phyloP scores from a whole-genome alignment of 2,888 invertebrate genomes.

The Eupithecia subumbrata region DNA sequence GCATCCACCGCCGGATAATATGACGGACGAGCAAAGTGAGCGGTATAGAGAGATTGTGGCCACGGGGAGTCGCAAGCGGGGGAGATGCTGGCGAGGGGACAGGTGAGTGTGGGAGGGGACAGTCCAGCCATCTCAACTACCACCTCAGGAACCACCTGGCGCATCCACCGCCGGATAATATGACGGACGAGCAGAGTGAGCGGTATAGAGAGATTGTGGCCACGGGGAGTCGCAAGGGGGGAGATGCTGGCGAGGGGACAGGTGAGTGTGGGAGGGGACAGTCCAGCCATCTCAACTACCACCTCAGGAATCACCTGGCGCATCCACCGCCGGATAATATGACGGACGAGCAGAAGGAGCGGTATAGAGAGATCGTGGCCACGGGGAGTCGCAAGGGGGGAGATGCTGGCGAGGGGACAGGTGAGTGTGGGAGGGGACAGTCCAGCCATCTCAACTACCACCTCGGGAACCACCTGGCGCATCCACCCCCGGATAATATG shows the following conservation, averaged over 20 bases:
- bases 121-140: slow-evolving; percentile 75
- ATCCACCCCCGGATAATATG: slow-evolving; percentile 44
- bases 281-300: not conserved
- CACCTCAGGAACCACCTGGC: slow-evolving; percentile 71
- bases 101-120: slow-evolving; percentile 38
- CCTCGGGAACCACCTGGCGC: slow-evolving; percentile 59
- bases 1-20: slow-evolving; percentile 21
- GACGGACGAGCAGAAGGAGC: slow-evolving; percentile 60
- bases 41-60: slow-evolving; percentile 50
- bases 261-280: not conserved
- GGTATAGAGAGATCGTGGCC: slow-evolving; percentile 47
- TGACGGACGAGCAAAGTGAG: slow-evolving; percentile 61
- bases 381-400: not conserved
- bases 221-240: not conserved
- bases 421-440: not conserved
- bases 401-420: not conserved
- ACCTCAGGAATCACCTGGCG: slow-evolving; percentile 58
- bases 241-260: not conserved
- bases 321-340: slow-evolving; percentile 42
- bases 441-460: not conserved
- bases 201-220: slow-evolving; percentile 50
- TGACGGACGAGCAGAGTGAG: slow-evolving; percentile 61
- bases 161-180: slow-evolving; percentile 21
- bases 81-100: not conserved
- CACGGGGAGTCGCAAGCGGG: not conserved